These are phyloP conservation scores for Gymnocephalus cernua DNA, from an alignment of 2,113 vertebrate genomes.

Conservation along the genomic window DNA sequence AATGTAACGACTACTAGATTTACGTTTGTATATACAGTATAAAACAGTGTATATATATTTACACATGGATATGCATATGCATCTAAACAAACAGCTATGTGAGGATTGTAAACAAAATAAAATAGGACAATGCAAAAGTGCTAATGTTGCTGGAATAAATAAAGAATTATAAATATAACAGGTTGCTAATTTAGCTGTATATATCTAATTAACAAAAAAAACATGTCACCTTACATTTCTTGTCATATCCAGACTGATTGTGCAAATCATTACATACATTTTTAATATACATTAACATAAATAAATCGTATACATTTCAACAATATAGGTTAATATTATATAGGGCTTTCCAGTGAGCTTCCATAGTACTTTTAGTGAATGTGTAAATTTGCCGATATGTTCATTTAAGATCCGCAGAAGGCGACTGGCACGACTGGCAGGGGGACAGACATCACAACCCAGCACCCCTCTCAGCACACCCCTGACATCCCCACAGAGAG, in stretches of 20 bases:
- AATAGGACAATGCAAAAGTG: too few relatives aligned
- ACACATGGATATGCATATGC: too few relatives aligned
- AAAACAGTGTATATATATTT: too few relatives aligned
- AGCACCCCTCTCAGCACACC: slow-evolving; percentile 91
- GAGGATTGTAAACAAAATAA: too few relatives aligned
- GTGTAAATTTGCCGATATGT: background rate
- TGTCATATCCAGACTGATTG: background rate
- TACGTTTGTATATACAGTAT: too few relatives aligned
- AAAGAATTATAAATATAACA: too few relatives aligned
- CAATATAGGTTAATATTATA: background rate
- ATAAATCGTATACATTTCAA: too few relatives aligned
- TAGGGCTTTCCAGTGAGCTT: background rate
- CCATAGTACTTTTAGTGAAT: background rate
- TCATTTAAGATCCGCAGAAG: slow-evolving; percentile 90
- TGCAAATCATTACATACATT: background rate
- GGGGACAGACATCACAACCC: slow-evolving; percentile 94
- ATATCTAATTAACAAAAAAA: background rate
- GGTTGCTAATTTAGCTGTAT: too few relatives aligned
- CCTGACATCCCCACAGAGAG: slow-evolving; percentile 96
- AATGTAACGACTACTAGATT: too few relatives aligned
- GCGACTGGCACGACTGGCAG: slow-evolving; percentile 94
- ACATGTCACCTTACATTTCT: background rate
- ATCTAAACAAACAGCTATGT: too few relatives aligned
- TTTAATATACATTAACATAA: too few relatives aligned
- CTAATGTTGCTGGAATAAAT: too few relatives aligned